These are phyloP conservation scores for Elgonia sp. DNA, from an alignment of 2,888 invertebrate genomes.

Conservation along the genomic window DNA sequence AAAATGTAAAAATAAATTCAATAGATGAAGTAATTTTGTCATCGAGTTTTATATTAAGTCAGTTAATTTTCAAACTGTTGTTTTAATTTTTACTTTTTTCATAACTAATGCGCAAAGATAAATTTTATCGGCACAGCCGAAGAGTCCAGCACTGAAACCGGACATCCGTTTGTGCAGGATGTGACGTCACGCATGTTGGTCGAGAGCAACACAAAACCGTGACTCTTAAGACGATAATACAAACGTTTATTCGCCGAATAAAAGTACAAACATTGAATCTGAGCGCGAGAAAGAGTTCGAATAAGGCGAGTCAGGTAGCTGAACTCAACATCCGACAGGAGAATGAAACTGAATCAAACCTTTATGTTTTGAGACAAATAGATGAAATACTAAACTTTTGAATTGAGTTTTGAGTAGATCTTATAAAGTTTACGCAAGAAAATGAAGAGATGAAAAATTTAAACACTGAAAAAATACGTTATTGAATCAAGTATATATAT, in stretches of 20 bases:
- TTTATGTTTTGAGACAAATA: neutral
- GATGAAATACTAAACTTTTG: too few species aligned
- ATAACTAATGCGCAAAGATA: constrained; percentile 72
- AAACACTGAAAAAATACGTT: too few species aligned
- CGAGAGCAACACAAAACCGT: constrained; percentile 74
- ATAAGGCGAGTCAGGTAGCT: constrained; percentile 37
- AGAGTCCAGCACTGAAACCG: constrained; percentile 85
- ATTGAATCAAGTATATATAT: too few species aligned
- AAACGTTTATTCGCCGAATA: constrained; percentile 74
- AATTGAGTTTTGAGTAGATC: too few species aligned
- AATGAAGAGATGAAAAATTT: too few species aligned
- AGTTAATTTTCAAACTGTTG: constrained; percentile 9
- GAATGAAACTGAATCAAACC: neutral
- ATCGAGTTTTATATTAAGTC: neutral
- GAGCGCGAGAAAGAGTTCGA: constrained; percentile 48
- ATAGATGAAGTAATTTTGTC: too few species aligned
- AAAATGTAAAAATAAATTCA: too few species aligned
- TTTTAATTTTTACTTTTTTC: constrained; percentile 60
- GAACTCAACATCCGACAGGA: neutral
- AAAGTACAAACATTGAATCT: constrained; percentile 70
- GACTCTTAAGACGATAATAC: constrained; percentile 70
- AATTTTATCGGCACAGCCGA: constrained; percentile 84
- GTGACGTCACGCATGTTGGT: constrained; percentile 84
- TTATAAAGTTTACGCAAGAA: too few species aligned
- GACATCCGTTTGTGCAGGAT: constrained; percentile 86